phyloP scores from a whole-genome alignment of 2,888 invertebrate species.

The Portevinia maculata region DNA sequence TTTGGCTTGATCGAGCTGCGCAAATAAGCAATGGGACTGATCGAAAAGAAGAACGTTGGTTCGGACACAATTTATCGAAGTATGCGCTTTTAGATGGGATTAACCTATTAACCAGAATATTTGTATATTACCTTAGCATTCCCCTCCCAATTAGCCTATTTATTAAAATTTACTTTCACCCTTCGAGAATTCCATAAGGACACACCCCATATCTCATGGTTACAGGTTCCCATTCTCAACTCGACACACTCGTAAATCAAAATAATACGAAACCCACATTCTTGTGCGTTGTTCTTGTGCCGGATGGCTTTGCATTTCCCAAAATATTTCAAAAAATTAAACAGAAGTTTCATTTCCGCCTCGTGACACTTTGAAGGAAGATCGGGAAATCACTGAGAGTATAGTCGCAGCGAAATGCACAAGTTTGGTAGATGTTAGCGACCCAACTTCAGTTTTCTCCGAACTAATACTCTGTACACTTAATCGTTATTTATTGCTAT shows the following conservation, averaged over 20 bases:
- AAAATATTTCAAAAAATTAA: conserved; percentile 35
- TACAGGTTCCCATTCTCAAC: background rate
- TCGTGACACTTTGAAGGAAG: conserved; percentile 49
- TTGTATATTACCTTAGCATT: too few relatives aligned
- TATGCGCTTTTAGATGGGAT: too few relatives aligned
- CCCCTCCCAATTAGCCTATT: too few relatives aligned
- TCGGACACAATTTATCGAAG: too few relatives aligned
- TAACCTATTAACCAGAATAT: too few relatives aligned
- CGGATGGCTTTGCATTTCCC: conserved; percentile 28
- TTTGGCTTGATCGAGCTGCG: too few relatives aligned
- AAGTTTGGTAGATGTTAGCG: conserved; percentile 44
- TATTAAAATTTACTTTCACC: too few relatives aligned
- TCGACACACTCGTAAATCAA: too few relatives aligned
- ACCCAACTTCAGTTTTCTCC: conserved; percentile 37
- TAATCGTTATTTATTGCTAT: conserved; percentile 73
- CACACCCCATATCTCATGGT: background rate
- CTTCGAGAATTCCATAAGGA: too few relatives aligned
- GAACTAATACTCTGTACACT: conserved; percentile 48
- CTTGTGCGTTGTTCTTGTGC: conserved; percentile 22
- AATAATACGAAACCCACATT: too few relatives aligned
- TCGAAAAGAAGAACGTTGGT: too few relatives aligned
- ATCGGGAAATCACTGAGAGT: conserved; percentile 44
- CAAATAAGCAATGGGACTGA: too few relatives aligned
- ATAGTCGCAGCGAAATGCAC: conserved; percentile 30
- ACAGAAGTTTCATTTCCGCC: conserved; percentile 56